Evolutionary conservation across 2,797 vertebrate genomes (phyloP).

Genomic region (Acanthopagrus latus): DNA sequence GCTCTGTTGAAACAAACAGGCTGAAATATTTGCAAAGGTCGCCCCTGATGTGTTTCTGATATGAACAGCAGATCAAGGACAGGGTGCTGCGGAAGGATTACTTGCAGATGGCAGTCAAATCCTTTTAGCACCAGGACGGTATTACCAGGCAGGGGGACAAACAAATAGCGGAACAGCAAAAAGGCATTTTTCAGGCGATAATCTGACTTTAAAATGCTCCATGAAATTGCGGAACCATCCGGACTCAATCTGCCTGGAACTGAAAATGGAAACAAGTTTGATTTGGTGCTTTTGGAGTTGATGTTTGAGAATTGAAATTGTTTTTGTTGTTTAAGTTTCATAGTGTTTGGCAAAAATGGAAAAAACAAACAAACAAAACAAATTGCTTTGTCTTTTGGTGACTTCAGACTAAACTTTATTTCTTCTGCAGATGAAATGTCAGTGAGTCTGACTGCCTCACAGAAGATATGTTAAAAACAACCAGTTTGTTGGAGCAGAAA

Average conservation of each 20-base stretch:
- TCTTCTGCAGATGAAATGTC: constrained; percentile 18
- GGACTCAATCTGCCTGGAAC: neutral
- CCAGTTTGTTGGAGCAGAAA: too few species aligned
- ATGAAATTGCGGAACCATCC: constrained; percentile 19
- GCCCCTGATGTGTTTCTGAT: constrained; percentile 1
- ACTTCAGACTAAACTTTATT: neutral
- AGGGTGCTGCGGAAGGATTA: constrained; percentile 12
- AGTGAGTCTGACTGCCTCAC: neutral
- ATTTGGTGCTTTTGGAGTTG: constrained; percentile 3
- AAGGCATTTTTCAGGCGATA: constrained; percentile 11
- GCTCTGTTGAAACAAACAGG: neutral
- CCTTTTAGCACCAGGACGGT: constrained; percentile 6
- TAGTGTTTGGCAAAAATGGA: neutral
- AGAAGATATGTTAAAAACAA: too few species aligned
- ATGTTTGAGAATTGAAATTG: constrained; percentile 8
- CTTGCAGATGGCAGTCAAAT: constrained; percentile 34
- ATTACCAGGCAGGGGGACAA: constrained; percentile 24
- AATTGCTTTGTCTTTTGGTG: constrained; percentile 1
- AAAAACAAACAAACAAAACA: constrained; percentile 2
- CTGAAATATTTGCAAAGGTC: neutral
- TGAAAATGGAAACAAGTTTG: constrained; percentile 30
- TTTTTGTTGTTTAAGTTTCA: constrained; percentile 1
- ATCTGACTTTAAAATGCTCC: constrained; percentile 27
- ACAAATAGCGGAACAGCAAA: constrained; percentile 34
- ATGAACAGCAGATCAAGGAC: neutral